Percentiles rank a stretch among this genome's conserved stretches.
phyloP scores from a whole-genome alignment of 2,888 invertebrate species.

The Platycheirus rosarum region DNA sequence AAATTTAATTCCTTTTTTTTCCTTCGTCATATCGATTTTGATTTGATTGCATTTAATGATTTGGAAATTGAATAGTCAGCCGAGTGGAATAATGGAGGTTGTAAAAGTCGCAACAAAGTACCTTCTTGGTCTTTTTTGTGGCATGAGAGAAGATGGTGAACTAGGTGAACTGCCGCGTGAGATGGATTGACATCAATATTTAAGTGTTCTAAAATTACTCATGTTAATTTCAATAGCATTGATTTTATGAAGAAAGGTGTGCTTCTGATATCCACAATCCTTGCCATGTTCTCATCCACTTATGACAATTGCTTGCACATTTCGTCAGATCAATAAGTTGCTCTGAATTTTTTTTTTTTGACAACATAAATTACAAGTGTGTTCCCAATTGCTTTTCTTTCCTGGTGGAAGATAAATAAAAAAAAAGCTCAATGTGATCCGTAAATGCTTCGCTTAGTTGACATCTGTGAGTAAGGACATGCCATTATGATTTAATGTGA shows the following conservation, averaged over 20 bases:
- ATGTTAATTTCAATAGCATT: too few species aligned
- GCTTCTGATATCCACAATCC: too few species aligned
- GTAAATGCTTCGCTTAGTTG: slow-evolving; percentile 45
- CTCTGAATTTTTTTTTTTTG: not conserved
- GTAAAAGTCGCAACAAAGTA: slow-evolving; percentile 31
- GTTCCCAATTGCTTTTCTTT: slow-evolving; percentile 23
- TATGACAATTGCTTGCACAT: slow-evolving; percentile 25
- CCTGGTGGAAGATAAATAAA: slow-evolving; percentile 4
- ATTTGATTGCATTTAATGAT: slow-evolving; percentile 53
- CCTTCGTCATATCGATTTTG: slow-evolving; percentile 32
- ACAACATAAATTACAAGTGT: slow-evolving; percentile 36
- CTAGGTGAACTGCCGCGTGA: too few species aligned
- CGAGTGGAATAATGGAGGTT: slow-evolving; percentile 42
- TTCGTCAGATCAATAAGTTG: slow-evolving; percentile 14
- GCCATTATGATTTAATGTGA: slow-evolving; percentile 64
- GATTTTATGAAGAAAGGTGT: too few species aligned
- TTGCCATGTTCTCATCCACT: not conserved
- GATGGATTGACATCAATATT: too few species aligned
- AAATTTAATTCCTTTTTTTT: slow-evolving; percentile 51
- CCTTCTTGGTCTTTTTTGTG: not conserved
- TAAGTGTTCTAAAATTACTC: too few species aligned
- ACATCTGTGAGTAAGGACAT: slow-evolving; percentile 61
- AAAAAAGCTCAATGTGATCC: not conserved
- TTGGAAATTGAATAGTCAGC: slow-evolving; percentile 42
- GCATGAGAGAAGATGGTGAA: too few species aligned